Conservation (phyloP, 2,797 vertebrate species). For the Brachyrhaphis roseni region DNA sequence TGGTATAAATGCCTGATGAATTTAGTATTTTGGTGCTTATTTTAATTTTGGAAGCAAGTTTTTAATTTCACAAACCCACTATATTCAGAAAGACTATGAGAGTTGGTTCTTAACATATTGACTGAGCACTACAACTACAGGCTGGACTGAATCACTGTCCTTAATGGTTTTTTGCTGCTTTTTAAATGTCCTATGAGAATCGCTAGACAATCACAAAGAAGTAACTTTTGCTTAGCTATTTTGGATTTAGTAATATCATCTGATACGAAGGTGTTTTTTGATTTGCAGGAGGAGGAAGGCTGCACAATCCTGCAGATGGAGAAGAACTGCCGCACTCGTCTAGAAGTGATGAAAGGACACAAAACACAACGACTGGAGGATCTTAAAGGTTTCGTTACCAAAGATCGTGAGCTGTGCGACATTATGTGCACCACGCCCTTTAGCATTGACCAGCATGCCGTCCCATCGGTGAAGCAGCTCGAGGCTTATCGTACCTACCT, state of each 20-base stretch:
- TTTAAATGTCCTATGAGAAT: neutral
- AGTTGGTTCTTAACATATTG: neutral
- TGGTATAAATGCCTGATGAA: neutral
- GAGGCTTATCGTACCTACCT: constrained; percentile 81
- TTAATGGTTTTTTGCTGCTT: neutral
- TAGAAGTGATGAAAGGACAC: constrained; percentile 86
- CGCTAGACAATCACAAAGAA: neutral
- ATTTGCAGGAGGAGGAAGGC: constrained; percentile 81
- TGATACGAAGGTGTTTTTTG: neutral
- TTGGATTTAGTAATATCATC: neutral
- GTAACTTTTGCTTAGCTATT: neutral
- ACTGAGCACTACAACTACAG: neutral
- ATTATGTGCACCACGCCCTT: constrained; percentile 82
- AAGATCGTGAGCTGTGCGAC: constrained; percentile 86
- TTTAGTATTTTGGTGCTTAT: neutral
- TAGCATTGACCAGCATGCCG: constrained; percentile 49
- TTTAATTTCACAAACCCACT: neutral
- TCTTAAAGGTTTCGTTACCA: constrained; percentile 80
- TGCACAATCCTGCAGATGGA: constrained; percentile 90
- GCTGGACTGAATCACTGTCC: neutral
- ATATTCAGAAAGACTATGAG: neutral
- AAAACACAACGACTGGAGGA: constrained; percentile 88
- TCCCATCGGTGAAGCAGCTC: constrained; percentile 88
- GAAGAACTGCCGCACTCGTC: constrained; percentile 85
- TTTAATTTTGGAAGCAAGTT: neutral